Conservation (phyloP, 2,888 invertebrate species). For the Chrysomela aeneicollis region DNA sequence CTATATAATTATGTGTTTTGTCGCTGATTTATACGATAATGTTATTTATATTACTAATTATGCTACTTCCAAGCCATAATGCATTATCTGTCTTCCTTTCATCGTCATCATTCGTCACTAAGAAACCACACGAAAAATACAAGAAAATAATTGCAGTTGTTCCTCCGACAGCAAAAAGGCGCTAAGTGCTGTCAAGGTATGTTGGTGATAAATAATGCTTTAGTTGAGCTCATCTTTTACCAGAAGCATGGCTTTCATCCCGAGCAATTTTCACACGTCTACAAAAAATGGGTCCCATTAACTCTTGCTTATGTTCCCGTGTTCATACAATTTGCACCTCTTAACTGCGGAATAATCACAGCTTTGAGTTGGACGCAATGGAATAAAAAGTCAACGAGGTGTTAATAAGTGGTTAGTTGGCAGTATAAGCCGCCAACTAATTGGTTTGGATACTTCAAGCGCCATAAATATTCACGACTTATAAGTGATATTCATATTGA, state of each 20-base stretch:
- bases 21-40: no score
- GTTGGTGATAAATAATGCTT: background rate
- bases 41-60: no score
- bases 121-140: no score
- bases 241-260: slow-evolving; percentile 3
- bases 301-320: slow-evolving; percentile 6
- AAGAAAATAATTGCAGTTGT: background rate
- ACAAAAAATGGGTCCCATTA: slow-evolving; percentile 19
- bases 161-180: background rate
- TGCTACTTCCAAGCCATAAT: no score
- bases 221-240: background rate
- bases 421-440: slow-evolving; percentile 22
- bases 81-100: no score
- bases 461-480: slow-evolving; percentile 20
- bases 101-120: no score
- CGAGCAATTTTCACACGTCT: slow-evolving; percentile 1
- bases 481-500: slow-evolving; percentile 6
- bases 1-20: no score
- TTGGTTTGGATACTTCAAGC: slow-evolving; percentile 22
- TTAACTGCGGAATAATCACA: slow-evolving; percentile 14
- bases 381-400: slow-evolving; percentile 16
- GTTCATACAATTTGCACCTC: slow-evolving; percentile 15
- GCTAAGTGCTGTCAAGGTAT: background rate
- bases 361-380: slow-evolving; percentile 14
- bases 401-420: slow-evolving; percentile 17